Evolutionary conservation across 2,113 vertebrate species (phyloP), one percentile per base, ranked within the genome.

Genomic region (Tychaedon coryphoeus): DNA sequence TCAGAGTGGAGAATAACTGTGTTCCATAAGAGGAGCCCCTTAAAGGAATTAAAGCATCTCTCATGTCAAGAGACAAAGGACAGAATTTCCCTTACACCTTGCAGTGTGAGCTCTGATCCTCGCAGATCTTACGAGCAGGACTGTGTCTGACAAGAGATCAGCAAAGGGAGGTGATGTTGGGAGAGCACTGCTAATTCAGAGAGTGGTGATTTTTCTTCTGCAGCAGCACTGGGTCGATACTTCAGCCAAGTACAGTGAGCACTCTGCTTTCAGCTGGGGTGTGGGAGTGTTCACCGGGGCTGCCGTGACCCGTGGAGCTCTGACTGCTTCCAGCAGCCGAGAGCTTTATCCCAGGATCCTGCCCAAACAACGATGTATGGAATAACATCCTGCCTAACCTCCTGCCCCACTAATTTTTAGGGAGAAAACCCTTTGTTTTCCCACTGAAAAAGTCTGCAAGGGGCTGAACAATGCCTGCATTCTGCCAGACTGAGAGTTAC

Each of bases 281-380:
- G 12, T 1, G 19, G 0, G 5, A 47, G 40, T 0, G 1, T 8
- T 28, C 51, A 8, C 29, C 0, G 1, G 11, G 38, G 40, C 31
- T 69, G 74, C 60, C 0, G 0, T n/a, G 54, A 45, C 56, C 45
- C 7, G 2, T 0, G 20, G 33, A 83, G 36, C 72, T 83, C 83
- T 43, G 69, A 25, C n/a, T 17, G 47, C 50, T 51, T 54, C 40
- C 28, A 29, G 45, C 54, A 81, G 34, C 29, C 1, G 16, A 33
- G 26, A 56, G 69, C n/a, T 56, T 73, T 33, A 74, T 34, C 25
- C 43, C 92, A 72, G 79, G 53, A 42, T 36, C 78, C 73, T n/a
- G 31, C 24, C 31, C 56, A 26, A 86, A 58, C 28, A 12, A 3
- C 6, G 31, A 60, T 0, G 0, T 9, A 42, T 0, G 11, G 45